Conservation (phyloP, 2,888 invertebrate genomes). For the Drosophila atroscutellata region DNA sequence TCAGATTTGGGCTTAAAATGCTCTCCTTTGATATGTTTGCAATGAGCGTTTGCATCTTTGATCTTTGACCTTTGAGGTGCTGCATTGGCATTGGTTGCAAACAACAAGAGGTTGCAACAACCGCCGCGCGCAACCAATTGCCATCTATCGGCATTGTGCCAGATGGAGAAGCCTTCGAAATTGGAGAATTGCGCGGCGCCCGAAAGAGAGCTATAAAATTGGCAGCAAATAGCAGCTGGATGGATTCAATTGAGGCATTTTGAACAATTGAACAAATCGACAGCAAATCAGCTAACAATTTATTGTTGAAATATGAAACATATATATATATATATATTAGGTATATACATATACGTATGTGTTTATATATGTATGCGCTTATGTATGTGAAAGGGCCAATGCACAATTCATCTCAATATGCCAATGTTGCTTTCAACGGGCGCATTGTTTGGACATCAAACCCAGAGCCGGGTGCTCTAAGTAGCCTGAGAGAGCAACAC, state of each 20-base stretch:
- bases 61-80: slow-evolving; percentile 56
- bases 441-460: slow-evolving; percentile 76
- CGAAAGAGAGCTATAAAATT: slow-evolving; percentile 50
- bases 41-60: slow-evolving; percentile 12
- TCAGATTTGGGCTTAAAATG: background rate
- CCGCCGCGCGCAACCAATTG: background rate
- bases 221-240: slow-evolving; percentile 33
- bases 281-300: slow-evolving; percentile 44
- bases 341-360: background rate
- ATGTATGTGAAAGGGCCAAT: slow-evolving; percentile 52
- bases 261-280: slow-evolving; percentile 50
- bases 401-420: slow-evolving; percentile 80
- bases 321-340: background rate
- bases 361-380: background rate
- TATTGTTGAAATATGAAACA: slow-evolving; percentile 51
- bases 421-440: slow-evolving; percentile 80
- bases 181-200: slow-evolving; percentile 6
- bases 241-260: slow-evolving; percentile 31
- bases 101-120: background rate
- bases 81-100: slow-evolving; percentile 26
- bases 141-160: slow-evolving; percentile 24
- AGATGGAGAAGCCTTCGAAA: slow-evolving; percentile 9
- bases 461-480: slow-evolving; percentile 50
- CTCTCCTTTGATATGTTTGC: background rate
- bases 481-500: slow-evolving; percentile 48